phyloP scores from a whole-genome alignment of 2,797 vertebrate genomes.

The Spinibarbus caldwelli region DNA sequence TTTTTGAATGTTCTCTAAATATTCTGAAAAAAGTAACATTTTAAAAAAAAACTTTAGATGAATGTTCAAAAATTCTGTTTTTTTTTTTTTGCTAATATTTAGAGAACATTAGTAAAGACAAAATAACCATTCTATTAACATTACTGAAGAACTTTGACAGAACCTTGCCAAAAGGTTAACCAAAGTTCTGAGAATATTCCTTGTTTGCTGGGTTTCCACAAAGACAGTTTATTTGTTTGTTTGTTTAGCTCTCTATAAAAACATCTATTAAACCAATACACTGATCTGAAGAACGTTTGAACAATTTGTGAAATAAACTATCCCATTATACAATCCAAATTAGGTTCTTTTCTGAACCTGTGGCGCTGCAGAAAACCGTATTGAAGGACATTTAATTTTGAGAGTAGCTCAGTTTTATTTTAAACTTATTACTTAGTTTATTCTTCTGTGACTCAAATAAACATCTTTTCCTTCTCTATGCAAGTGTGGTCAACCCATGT shows the following conservation, averaged over 20 bases:
- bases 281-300: neutral
- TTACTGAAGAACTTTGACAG: neutral
- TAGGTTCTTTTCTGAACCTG: neutral
- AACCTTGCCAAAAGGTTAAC: neutral
- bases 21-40: too few relatives aligned
- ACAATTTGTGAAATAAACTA: neutral
- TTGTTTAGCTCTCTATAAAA: neutral
- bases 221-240: neutral
- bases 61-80: neutral
- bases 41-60: too few relatives aligned
- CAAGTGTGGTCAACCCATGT: conserved; percentile 33
- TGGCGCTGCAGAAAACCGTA: neutral
- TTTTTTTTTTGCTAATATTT: too few relatives aligned
- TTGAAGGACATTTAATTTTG: neutral
- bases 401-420: neutral
- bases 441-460: neutral
- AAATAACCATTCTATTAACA: neutral
- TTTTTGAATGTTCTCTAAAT: neutral
- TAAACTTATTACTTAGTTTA: neutral
- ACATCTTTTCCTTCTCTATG: neutral
- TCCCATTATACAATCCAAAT: neutral
- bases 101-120: neutral
- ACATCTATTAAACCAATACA: neutral
- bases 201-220: neutral
- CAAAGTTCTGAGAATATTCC: neutral